A percentile compares a stretch with the other conserved stretches of the same genome.
Conservation (phyloP, 2,888 invertebrate species). For the Galeruca laticollis region DNA sequence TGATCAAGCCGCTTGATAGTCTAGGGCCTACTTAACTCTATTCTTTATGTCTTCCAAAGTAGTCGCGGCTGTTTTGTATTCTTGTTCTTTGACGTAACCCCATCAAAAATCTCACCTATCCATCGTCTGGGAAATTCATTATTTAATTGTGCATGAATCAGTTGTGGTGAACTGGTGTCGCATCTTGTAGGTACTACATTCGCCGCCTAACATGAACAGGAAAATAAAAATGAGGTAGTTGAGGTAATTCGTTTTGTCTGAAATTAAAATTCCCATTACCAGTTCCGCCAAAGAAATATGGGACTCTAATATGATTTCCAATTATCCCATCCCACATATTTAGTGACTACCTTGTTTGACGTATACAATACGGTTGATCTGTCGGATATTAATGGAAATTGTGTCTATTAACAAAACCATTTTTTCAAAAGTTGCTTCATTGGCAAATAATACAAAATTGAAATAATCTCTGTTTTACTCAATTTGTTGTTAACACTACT, state of each 20-base stretch:
- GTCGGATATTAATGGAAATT: background rate
- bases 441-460: background rate
- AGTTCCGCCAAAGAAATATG: background rate
- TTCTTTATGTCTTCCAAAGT: too few species aligned
- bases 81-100: background rate
- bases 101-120: background rate
- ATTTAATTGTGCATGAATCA: too few species aligned
- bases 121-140: background rate
- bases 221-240: background rate
- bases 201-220: background rate
- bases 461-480: background rate
- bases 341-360: background rate
- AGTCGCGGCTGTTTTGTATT: background rate
- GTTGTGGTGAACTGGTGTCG: background rate
- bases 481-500: background rate
- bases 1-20: too few species aligned
- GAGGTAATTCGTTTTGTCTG: background rate
- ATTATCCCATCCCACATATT: background rate
- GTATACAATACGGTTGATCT: background rate
- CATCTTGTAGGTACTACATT: background rate
- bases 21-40: too few species aligned
- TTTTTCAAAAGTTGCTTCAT: background rate
- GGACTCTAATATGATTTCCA: background rate
- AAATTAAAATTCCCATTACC: too few species aligned
- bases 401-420: background rate